These are phyloP conservation scores for Gonocerus acuteangulatus DNA, from an alignment of 2,888 invertebrate species.

Conservation along the genomic window DNA sequence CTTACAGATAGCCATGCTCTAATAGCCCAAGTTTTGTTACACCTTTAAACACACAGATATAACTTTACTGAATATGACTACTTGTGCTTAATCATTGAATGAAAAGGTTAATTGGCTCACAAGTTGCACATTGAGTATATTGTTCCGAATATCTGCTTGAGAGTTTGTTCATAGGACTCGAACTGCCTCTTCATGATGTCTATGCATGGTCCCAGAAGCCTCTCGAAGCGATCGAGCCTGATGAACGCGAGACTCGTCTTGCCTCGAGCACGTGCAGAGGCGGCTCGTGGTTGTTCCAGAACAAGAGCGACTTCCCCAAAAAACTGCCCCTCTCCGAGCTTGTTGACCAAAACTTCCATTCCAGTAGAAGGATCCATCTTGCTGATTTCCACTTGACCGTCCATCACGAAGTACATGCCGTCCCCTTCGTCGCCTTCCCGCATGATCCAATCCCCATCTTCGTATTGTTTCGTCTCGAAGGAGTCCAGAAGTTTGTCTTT, in stretches of 20 bases:
- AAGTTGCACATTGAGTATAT: too few species aligned
- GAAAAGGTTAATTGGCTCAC: too few species aligned
- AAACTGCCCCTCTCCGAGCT: slow-evolving; percentile 62
- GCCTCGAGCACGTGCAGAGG: slow-evolving; percentile 77
- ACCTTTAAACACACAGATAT: too few species aligned
- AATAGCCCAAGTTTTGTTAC: too few species aligned
- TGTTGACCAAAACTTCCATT: slow-evolving; percentile 47
- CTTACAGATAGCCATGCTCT: too few species aligned
- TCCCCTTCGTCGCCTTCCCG: slow-evolving; percentile 88
- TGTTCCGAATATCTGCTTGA: too few species aligned
- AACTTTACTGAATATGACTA: too few species aligned
- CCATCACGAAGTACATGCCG: slow-evolving; percentile 96
- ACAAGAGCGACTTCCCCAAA: slow-evolving; percentile 95
- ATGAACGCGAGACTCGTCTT: slow-evolving; percentile 75
- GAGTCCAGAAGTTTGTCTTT: slow-evolving; percentile 96
- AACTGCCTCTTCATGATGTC: slow-evolving; percentile 24
- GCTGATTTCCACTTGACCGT: slow-evolving; percentile 78
- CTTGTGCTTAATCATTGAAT: too few species aligned
- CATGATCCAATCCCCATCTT: slow-evolving; percentile 75
- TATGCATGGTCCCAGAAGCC: slow-evolving; percentile 28
- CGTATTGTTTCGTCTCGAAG: slow-evolving; percentile 67
- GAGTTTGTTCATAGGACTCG: too few species aligned
- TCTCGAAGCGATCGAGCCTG: slow-evolving; percentile 24
- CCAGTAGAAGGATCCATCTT: slow-evolving; percentile 68
- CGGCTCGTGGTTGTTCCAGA: slow-evolving; percentile 92